These are phyloP conservation scores for Tinea semifulvella DNA, from an alignment of 2,888 invertebrate genomes.

Conservation along the genomic window DNA sequence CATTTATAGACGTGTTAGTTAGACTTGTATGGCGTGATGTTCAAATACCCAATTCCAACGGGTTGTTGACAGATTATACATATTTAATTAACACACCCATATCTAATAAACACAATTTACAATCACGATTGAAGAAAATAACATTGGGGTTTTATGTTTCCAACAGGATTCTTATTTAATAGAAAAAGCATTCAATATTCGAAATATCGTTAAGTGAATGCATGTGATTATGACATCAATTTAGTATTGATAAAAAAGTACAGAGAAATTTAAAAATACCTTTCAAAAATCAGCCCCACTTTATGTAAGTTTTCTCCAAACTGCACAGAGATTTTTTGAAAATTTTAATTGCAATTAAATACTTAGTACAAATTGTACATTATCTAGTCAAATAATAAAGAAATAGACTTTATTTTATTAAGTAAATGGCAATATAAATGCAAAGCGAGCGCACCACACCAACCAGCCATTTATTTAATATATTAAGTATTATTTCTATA, in stretches of 20 bases:
- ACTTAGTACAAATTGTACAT: not conserved
- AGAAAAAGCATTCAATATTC: no score
- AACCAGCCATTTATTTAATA: slow-evolving; percentile 7
- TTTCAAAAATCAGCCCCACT: slow-evolving; percentile 1
- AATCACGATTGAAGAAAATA: no score
- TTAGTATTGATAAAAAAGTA: not conserved
- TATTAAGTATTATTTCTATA: not conserved
- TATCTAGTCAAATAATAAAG: not conserved
- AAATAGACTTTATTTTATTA: not conserved
- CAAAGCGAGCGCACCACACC: not conserved
- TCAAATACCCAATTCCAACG: not conserved
- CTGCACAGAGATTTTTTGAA: not conserved
- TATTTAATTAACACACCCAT: not conserved
- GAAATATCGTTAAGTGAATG: no score
- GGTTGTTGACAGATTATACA: not conserved
- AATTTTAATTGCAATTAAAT: not conserved
- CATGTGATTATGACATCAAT: slow-evolving; percentile 3
- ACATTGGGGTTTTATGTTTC: no score
- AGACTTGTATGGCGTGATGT: not conserved
- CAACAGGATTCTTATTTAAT: no score
- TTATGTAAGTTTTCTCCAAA: not conserved
- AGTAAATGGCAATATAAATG: not conserved
- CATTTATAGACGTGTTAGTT: not conserved
- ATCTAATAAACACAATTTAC: no score
- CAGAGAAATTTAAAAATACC: slow-evolving; percentile 3